These are phyloP conservation scores for Myopa tessellatipennis DNA, from an alignment of 2,888 invertebrate species.

Conservation along the genomic window DNA sequence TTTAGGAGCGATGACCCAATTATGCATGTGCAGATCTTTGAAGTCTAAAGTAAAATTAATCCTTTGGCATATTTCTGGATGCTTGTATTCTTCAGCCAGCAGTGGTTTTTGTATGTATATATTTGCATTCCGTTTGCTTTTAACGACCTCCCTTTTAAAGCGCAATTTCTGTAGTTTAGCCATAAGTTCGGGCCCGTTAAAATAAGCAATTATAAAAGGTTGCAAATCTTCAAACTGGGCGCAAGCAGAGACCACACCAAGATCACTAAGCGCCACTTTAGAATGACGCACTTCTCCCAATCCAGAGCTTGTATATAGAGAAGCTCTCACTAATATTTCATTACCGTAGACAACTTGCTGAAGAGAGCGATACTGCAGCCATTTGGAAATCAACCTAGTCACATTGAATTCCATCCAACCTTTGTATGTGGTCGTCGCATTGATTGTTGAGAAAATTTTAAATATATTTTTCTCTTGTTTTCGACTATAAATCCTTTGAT, in stretches of 20 bases:
- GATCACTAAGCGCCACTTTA: conserved; percentile 75
- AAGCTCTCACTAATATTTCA: conserved; percentile 53
- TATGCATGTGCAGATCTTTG: conserved; percentile 87
- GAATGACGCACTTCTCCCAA: conserved; percentile 60
- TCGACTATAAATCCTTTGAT: conserved; percentile 48
- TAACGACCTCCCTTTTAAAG: conserved; percentile 59
- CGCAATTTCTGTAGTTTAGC: conserved; percentile 69
- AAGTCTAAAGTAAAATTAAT: conserved; percentile 92
- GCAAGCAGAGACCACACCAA: conserved; percentile 76
- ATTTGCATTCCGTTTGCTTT: conserved; percentile 68
- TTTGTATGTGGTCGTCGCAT: conserved; percentile 77
- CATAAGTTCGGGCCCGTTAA: conserved; percentile 76
- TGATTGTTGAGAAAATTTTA: conserved; percentile 78
- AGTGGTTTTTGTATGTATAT: conserved; percentile 42
- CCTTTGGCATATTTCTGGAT: conserved; percentile 81
- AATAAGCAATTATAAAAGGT: conserved; percentile 91
- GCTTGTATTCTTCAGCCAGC: conserved; percentile 48
- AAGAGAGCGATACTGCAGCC: conserved; percentile 71
- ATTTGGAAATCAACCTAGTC: conserved; percentile 78
- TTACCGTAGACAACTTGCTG: conserved; percentile 46
- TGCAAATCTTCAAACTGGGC: conserved; percentile 77
- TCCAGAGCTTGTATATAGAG: conserved; percentile 45
- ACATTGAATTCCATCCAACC: conserved; percentile 91
- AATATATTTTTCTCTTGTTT: conserved; percentile 68
- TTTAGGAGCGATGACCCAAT: conserved; percentile 96